These are phyloP conservation scores for Rissa tridactyla DNA, from an alignment of 2,113 vertebrate genomes.

Conservation along the genomic window DNA sequence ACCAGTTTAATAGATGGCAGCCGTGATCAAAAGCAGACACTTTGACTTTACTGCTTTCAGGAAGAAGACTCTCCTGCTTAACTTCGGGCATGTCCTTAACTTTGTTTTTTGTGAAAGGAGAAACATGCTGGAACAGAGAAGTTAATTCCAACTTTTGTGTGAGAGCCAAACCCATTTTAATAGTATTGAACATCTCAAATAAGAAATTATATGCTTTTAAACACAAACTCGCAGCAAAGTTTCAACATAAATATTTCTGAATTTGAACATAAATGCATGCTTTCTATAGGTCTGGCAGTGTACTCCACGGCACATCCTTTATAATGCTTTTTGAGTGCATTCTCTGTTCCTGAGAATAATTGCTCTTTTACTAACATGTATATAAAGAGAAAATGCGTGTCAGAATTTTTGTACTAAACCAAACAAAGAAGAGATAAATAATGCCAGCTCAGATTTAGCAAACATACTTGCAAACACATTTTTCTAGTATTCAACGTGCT, in stretches of 20 bases:
- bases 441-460: background rate
- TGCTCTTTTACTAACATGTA: background rate
- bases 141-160: background rate
- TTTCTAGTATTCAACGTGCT: background rate
- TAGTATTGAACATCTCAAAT: background rate
- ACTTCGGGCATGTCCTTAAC: background rate
- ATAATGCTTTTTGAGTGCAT: background rate
- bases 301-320: background rate
- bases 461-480: background rate
- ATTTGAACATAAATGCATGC: background rate
- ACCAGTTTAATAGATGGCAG: background rate
- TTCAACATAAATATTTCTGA: constrained; percentile 11
- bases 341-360: background rate
- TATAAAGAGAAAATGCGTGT: constrained; percentile 23
- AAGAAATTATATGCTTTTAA: background rate
- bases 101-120: background rate
- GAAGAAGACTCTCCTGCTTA: background rate
- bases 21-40: background rate
- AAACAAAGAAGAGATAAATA: constrained; percentile 18
- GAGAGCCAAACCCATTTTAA: background rate
- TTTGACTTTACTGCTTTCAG: background rate
- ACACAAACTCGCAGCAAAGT: background rate
- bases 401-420: background rate
- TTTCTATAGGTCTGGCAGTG: background rate
- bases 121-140: background rate